phyloP scores from a whole-genome alignment of 2,113 vertebrate species.

The Chloropsis hardwickii region DNA sequence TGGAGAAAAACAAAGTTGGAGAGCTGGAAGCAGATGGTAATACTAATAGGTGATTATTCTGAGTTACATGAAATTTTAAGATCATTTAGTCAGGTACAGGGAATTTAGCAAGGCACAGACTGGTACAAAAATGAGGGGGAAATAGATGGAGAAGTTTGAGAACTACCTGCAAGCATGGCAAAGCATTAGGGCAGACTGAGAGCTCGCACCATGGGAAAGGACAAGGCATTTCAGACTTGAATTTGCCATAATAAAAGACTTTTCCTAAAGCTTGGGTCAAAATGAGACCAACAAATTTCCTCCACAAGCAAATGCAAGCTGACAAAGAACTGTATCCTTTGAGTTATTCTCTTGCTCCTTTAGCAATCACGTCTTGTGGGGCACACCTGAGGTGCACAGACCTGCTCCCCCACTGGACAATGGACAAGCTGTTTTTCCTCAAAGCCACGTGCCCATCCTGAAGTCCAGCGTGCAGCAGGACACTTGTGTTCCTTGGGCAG shows the following conservation, averaged over 20 bases:
- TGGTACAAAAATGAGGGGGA: neutral
- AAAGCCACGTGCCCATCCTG: neutral
- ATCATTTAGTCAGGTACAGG: neutral
- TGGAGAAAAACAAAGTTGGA: neutral
- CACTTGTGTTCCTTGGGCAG: neutral
- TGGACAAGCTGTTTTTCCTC: neutral
- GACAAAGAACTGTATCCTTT: neutral
- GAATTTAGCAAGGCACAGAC: neutral
- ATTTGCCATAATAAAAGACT: neutral
- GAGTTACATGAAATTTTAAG: neutral
- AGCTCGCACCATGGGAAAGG: neutral
- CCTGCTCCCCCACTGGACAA: neutral
- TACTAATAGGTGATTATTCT: neutral
- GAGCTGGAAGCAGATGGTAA: neutral
- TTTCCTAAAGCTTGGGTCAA: neutral
- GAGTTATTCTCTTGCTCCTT: neutral
- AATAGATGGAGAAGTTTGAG: neutral
- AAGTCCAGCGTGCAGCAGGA: neutral
- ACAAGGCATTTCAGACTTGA: neutral
- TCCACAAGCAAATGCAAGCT: neutral
- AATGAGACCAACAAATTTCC: neutral
- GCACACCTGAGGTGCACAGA: neutral
- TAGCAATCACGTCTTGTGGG: neutral
- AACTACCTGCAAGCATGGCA: neutral
- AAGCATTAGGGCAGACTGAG: neutral